Base-by-base conservation (phyloP, 2,797 vertebrate genomes). In the Hypotaenidia okinawae region DNA sequence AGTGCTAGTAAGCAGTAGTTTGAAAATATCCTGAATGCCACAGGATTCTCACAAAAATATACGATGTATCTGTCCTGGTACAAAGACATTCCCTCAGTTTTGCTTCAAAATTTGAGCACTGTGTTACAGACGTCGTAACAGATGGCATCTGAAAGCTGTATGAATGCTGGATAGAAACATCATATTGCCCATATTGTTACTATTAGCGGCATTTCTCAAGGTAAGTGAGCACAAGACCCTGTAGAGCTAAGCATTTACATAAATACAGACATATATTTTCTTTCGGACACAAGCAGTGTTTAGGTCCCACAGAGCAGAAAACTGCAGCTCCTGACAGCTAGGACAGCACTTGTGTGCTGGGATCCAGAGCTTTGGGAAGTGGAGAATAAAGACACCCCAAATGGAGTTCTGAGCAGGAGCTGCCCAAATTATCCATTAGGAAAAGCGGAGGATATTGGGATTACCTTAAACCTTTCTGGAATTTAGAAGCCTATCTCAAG, bases 381-480 rank as follows among this genome's bases (percentile, higher is more conserved):
- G 10, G 43, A 70, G 30, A 68, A 43, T 17, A 67, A 0, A 68
- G 47, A 30, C 32, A 61, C 22, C 32, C 16, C 57, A 78, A 83
- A 72, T 9, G 86, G 51, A 73, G 58, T 18, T 32, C 6, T 84
- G 41, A 78, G 41, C 13, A 72, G 28, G 15, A 87, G 32, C 49
- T 52, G 39, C 75, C 51, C 77, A 55, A 66, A 41, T 78, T 54
- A 80, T 45, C 41, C 51, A 59, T 62, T 78, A 79, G 73, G 62
- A 89, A 88, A 87, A 9, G 13, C 3, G 3, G 62, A 84, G 47
- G 32, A 55, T 27, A 79, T 25, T 37, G 24, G 33, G 61, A 66
- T n/a, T 37, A 93, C 27, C 16, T 88, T 79, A 79, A 96, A n/a
- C n/a, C 28, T 84, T 30, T 61, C 63, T 79, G 83, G 70, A 93